A percentile compares a stretch with the other conserved stretches of the same genome.
These are phyloP conservation scores for Drosophila ananassae DNA, from an alignment of 1,140 invertebrate genomes.

Conservation along the genomic window DNA sequence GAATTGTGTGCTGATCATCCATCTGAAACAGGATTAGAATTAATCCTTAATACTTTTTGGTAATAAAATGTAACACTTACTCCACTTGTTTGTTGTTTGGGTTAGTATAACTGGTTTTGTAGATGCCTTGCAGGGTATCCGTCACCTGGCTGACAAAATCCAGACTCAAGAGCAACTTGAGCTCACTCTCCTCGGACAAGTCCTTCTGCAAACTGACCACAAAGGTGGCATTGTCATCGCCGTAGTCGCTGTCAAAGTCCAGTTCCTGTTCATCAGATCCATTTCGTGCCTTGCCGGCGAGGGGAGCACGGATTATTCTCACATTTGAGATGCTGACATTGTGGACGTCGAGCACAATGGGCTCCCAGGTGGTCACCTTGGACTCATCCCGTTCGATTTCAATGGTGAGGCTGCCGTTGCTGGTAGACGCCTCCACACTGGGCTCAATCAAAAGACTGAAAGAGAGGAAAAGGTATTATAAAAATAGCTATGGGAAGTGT, in stretches of 20 bases:
- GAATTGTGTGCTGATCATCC: slow-evolving; percentile 90
- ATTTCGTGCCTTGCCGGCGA: neutral
- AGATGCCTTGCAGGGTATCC: slow-evolving; percentile 90
- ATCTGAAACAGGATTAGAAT: slow-evolving; percentile 81
- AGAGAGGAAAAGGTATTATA: slow-evolving; percentile 17
- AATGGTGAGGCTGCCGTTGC: slow-evolving; percentile 74
- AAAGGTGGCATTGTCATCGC: slow-evolving; percentile 73
- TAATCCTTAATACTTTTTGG: neutral
- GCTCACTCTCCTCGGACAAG: slow-evolving; percentile 34
- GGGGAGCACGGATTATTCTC: slow-evolving; percentile 54
- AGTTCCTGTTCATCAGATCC: slow-evolving; percentile 64
- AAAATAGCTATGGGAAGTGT: slow-evolving; percentile 25
- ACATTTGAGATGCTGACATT: slow-evolving; percentile 80
- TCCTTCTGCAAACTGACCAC: slow-evolving; percentile 56
- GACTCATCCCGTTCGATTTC: slow-evolving; percentile 67
- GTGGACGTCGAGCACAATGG: slow-evolving; percentile 79
- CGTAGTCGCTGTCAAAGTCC: slow-evolving; percentile 78
- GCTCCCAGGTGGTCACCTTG: slow-evolving; percentile 64
- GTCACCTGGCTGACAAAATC: slow-evolving; percentile 88
- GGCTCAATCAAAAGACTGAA: slow-evolving; percentile 79
- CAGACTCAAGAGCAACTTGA: slow-evolving; percentile 84
- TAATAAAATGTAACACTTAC: slow-evolving; percentile 84
- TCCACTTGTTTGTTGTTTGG: slow-evolving; percentile 86
- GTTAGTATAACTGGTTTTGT: slow-evolving; percentile 90
- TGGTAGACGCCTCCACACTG: slow-evolving; percentile 60